phyloP scores from a whole-genome alignment of 1,140 invertebrate species.

The Papilio polytes region DNA sequence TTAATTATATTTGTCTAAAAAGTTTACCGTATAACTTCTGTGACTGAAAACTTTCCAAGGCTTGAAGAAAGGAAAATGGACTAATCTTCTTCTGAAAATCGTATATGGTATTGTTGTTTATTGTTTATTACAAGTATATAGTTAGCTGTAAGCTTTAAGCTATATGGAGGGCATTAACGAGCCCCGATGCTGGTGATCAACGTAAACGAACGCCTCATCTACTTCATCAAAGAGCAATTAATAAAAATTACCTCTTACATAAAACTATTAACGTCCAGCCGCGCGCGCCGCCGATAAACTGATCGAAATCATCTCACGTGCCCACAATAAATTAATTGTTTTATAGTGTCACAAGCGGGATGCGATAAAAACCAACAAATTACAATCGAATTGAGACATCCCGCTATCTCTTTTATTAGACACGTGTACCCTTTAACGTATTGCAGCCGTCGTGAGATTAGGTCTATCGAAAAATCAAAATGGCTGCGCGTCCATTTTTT shows the following conservation, averaged over 20 bases:
- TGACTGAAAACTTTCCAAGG: background rate
- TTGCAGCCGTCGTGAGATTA: slow-evolving; percentile 65
- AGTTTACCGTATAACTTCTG: too few relatives aligned
- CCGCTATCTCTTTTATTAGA: slow-evolving; percentile 76
- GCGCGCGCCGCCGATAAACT: slow-evolving; percentile 79
- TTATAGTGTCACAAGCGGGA: slow-evolving; percentile 76
- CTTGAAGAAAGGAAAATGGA: background rate
- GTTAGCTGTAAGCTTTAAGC: background rate
- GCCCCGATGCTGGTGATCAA: slow-evolving; percentile 10
- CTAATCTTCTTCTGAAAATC: background rate
- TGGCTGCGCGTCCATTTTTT: slow-evolving; percentile 59
- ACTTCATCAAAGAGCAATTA: slow-evolving; percentile 77
- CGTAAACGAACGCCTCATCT: slow-evolving; percentile 60
- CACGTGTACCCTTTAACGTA: slow-evolving; percentile 59
- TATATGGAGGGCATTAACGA: slow-evolving; percentile 5
- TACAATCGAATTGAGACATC: slow-evolving; percentile 78
- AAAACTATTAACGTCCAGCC: slow-evolving; percentile 77
- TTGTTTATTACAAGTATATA: background rate
- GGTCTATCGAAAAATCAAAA: slow-evolving; percentile 71
- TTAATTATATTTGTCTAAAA: background rate
- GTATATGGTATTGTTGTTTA: background rate
- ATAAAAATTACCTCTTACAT: slow-evolving; percentile 79
- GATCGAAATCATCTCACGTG: slow-evolving; percentile 71
- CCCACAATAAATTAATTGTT: slow-evolving; percentile 80
- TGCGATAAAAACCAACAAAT: slow-evolving; percentile 76